phyloP scores from a whole-genome alignment of 2,113 vertebrate species.

The Anser cygnoides region DNA sequence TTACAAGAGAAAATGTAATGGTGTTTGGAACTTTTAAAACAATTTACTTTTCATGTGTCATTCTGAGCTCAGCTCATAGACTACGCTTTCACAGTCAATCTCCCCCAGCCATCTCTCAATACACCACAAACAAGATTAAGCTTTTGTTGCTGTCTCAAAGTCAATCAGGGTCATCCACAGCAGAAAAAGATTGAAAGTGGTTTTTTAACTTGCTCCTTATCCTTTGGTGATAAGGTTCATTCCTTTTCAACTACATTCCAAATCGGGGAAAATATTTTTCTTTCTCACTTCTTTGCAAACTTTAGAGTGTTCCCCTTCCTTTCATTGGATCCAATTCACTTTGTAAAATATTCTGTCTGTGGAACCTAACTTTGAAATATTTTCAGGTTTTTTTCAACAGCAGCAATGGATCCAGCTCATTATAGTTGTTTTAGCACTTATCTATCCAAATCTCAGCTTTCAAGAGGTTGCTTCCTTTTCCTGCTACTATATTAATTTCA shows the following conservation, averaged over 20 bases:
- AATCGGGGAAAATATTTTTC: background rate
- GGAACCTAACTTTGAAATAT: background rate
- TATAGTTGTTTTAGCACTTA: background rate
- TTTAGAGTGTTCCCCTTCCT: background rate
- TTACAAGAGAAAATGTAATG: slow-evolving; percentile 39
- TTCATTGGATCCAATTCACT: background rate
- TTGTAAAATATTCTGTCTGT: background rate
- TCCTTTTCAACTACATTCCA: slow-evolving; percentile 31
- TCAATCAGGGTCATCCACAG: slow-evolving; percentile 57
- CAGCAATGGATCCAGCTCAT: background rate
- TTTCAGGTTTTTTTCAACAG: background rate
- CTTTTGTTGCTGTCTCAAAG: slow-evolving; percentile 67
- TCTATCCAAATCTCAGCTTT: background rate
- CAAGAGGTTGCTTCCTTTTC: background rate
- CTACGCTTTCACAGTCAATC: slow-evolving; percentile 57
- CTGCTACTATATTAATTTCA: background rate
- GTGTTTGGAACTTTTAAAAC: slow-evolving; percentile 55
- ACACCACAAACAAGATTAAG: slow-evolving; percentile 62
- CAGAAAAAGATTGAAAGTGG: slow-evolving; percentile 17
- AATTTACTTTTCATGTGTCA: slow-evolving; percentile 19
- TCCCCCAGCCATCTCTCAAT: slow-evolving; percentile 62
- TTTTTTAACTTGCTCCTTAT: slow-evolving; percentile 41
- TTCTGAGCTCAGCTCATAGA: slow-evolving; percentile 18
- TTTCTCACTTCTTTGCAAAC: background rate
- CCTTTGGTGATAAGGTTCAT: slow-evolving; percentile 14